Conservation (phyloP, 1,140 invertebrate species). For the Caenorhabditis brenneri region DNA sequence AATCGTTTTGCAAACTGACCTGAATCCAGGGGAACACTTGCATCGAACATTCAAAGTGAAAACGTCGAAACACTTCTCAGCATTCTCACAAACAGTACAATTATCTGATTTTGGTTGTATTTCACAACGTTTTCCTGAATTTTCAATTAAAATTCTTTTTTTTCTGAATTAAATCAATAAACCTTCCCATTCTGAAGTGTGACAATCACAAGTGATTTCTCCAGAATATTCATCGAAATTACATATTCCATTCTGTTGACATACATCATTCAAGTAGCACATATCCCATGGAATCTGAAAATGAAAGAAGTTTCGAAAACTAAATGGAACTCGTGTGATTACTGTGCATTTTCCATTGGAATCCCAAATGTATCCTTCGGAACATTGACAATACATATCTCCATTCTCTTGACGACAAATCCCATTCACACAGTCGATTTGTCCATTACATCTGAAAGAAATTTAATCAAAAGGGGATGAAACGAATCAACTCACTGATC, state of each 20-base stretch:
- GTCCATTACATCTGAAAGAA: neutral
- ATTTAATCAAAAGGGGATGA: neutral
- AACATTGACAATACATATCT: neutral
- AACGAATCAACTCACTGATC: neutral
- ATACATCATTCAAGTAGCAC: neutral
- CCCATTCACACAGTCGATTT: neutral
- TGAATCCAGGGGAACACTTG: constrained; percentile 17
- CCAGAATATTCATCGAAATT: neutral
- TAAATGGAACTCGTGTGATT: too few species aligned
- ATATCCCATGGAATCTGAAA: neutral
- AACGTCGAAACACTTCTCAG: neutral
- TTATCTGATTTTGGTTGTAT: neutral
- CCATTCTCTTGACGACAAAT: neutral
- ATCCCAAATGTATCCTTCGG: neutral
- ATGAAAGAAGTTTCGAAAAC: neutral
- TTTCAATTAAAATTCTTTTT: neutral
- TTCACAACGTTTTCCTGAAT: neutral
- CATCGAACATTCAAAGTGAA: neutral
- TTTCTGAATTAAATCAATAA: neutral
- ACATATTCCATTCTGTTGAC: neutral
- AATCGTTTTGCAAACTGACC: neutral
- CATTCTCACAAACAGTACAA: neutral
- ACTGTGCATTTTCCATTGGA: neutral
- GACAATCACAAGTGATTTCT: neutral
- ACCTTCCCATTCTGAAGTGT: neutral